phyloP scores from a whole-genome alignment of 2,797 vertebrate genomes.

The Tapera naevia region DNA sequence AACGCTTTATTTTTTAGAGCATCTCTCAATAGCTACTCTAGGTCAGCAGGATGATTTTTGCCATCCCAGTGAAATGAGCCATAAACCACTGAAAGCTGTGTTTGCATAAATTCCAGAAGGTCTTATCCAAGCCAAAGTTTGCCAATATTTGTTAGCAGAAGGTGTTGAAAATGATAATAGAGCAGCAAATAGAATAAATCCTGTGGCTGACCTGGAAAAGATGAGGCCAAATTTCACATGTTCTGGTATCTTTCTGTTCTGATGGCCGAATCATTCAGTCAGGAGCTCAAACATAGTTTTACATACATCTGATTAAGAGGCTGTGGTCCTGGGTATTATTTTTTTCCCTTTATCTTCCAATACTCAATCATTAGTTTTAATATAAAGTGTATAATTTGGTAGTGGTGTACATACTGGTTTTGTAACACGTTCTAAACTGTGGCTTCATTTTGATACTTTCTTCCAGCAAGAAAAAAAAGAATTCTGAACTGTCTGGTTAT shows the following conservation, averaged over 20 bases:
- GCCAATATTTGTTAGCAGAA: background rate
- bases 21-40: background rate
- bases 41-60: conserved; percentile 6
- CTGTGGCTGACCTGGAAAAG: conserved; percentile 11
- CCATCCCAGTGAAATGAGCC: conserved; percentile 24
- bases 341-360: background rate
- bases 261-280: background rate
- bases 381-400: background rate
- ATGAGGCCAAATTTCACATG: background rate
- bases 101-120: conserved; percentile 22
- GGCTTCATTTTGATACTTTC: background rate
- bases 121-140: background rate
- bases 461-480: background rate
- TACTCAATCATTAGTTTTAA: background rate
- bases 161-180: background rate
- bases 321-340: background rate
- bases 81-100: background rate
- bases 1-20: background rate
- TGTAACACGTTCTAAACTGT: background rate
- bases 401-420: background rate
- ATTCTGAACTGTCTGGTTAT: background rate
- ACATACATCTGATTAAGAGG: background rate
- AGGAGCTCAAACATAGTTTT: background rate
- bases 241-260: background rate
- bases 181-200: background rate